These are phyloP conservation scores for Tuta absoluta DNA, from an alignment of 2,888 invertebrate species.

Conservation along the genomic window DNA sequence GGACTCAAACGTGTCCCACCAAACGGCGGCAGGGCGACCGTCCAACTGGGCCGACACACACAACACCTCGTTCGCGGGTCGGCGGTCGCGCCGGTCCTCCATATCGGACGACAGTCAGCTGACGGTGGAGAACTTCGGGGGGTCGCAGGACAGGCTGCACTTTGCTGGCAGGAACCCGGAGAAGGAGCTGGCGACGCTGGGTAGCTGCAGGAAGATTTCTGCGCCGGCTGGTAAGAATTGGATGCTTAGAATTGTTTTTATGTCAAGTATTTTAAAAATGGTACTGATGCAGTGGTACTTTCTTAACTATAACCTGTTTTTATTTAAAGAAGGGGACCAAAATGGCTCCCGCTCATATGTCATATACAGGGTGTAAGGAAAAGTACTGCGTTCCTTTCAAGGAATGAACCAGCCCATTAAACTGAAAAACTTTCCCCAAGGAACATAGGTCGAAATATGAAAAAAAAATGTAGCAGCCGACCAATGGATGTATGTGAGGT, in stretches of 20 bases:
- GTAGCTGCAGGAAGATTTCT: constrained; percentile 70
- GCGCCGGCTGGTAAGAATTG: constrained; percentile 70
- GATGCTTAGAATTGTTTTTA: no score
- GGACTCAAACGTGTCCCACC: constrained; percentile 61
- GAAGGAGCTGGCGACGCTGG: constrained; percentile 83
- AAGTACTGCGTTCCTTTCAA: no score
- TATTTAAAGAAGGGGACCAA: no score
- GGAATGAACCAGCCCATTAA: no score
- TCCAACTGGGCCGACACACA: constrained; percentile 89
- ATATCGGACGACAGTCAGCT: constrained; percentile 92
- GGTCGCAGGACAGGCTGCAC: constrained; percentile 93
- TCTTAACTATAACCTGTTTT: no score
- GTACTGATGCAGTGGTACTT: no score
- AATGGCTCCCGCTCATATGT: no score
- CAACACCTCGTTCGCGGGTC: constrained; percentile 85
- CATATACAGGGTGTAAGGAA: no score
- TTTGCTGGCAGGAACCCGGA: constrained; percentile 92
- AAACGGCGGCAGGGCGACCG: constrained; percentile 88
- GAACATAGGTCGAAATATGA: no score
- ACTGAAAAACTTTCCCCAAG: no score
- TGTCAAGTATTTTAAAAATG: background rate
- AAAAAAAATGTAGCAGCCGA: no score
- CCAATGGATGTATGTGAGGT: no score
- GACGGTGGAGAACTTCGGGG: constrained; percentile 96
- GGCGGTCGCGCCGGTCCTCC: constrained; percentile 92